Base-by-base conservation (phyloP, 2,113 vertebrate genomes). In the Chiloscyllium plagiosum region DNA sequence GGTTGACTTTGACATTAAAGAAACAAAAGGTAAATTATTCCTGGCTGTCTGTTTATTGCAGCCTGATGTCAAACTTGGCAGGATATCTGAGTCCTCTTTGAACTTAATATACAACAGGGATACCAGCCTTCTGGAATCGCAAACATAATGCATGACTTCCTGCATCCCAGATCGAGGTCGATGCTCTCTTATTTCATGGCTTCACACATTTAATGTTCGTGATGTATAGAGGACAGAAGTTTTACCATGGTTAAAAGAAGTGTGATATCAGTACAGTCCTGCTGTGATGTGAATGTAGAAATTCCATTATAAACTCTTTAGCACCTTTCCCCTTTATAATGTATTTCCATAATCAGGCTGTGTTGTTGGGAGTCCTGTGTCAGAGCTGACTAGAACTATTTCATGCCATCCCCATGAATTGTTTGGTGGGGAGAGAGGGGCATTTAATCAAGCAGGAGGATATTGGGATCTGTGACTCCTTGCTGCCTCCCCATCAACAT, bases 81-180 rank as follows among this genome's bases (percentile, higher is more conserved):
- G 98, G 97, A 97, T 98, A 97, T 97, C 97, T 97, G 96, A 96
- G 65, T 96, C 98, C 97, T 97, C 98, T 99, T 99, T 99, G 98
- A 99, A 99, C 98, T 98, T 98, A 98, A 98, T 97, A 98, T 98
- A 98, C 98, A 97, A 97, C 97, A 96, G 96, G 97, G 97, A 97
- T 98, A 96, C 97, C 97, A 97, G 97, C 97, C 98, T 98, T 97
- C 97, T 96, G 96, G 97, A 97, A 96, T 97, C 96, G 97, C 97
- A 95, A 72, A 95, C 69, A 95, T 95, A 95, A 70, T 52, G 94
- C 94, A 95, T 52, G 47, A 72, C 47, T 72, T 95, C 94, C 94
- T 95, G 15, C 69, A 72, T 95, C 69, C 69, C 94, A 95, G 94
- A 72, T 95, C 29, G 17, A 61, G 69, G 69, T 22, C 50, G 68